phyloP scores from a whole-genome alignment of 2,797 vertebrate genomes.

The Harpagifer antarcticus region DNA sequence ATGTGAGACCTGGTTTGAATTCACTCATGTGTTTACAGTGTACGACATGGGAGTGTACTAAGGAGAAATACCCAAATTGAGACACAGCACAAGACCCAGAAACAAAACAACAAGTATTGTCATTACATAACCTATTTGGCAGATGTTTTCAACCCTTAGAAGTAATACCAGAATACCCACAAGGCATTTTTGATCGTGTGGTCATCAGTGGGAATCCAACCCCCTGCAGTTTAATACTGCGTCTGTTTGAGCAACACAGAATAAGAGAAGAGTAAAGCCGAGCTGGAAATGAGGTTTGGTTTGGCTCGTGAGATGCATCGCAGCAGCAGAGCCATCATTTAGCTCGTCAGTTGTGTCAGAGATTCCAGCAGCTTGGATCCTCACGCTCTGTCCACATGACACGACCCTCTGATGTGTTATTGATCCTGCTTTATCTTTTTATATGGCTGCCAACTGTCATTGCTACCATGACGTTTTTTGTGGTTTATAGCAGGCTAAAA shows the following conservation, averaged over 20 bases:
- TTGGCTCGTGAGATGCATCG: slow-evolving; percentile 41
- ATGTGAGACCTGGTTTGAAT: too few relatives aligned
- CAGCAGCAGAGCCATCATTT: slow-evolving; percentile 59
- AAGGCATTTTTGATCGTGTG: slow-evolving; percentile 29
- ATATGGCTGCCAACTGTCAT: slow-evolving; percentile 1
- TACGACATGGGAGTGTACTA: too few relatives aligned
- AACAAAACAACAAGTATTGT: slow-evolving; percentile 19
- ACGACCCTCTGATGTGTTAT: slow-evolving; percentile 16
- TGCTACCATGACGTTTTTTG: not conserved
- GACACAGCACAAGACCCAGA: not conserved
- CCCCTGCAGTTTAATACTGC: not conserved
- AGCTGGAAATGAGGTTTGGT: slow-evolving; percentile 41
- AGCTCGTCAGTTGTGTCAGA: slow-evolving; percentile 52
- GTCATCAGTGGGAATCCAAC: slow-evolving; percentile 27
- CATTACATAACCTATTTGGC: slow-evolving; percentile 7
- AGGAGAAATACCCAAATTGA: too few relatives aligned
- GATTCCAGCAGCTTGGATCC: slow-evolving; percentile 39
- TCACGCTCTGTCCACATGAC: slow-evolving; percentile 35
- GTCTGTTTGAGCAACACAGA: slow-evolving; percentile 24
- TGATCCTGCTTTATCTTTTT: slow-evolving; percentile 22
- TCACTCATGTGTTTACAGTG: too few relatives aligned
- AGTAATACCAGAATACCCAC: slow-evolving; percentile 18
- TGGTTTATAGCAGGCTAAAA: not conserved
- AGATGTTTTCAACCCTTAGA: not conserved
- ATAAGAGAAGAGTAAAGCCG: slow-evolving; percentile 31